Evolutionary conservation across 2,888 invertebrate species (phyloP).

Genomic region (Amblyjoppa fuscipennis): DNA sequence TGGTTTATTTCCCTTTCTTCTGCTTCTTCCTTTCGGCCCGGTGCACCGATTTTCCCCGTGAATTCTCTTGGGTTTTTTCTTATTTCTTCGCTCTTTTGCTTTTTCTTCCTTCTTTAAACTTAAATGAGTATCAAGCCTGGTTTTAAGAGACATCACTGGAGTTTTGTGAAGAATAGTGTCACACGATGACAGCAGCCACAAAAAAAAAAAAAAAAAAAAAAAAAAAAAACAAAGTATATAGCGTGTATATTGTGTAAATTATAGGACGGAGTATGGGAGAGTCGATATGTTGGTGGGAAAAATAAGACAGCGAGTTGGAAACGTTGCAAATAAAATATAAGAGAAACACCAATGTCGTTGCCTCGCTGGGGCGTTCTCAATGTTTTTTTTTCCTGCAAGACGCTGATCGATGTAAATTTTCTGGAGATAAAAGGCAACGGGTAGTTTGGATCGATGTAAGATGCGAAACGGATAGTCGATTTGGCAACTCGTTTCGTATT

Average conservation of each 20-base stretch:
- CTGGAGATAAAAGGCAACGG: background rate
- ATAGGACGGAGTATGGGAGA: background rate
- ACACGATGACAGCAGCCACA: background rate
- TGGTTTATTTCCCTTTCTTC: background rate
- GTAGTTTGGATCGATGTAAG: background rate
- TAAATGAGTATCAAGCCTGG: background rate
- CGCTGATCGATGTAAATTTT: background rate
- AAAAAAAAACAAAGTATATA: background rate
- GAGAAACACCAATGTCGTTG: background rate
- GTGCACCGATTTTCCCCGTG: background rate
- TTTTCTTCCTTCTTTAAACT: background rate
- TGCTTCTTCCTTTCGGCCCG: background rate
- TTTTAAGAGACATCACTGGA: background rate
- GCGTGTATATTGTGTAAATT: conserved; percentile 16
- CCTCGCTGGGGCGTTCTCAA: background rate
- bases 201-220: background rate
- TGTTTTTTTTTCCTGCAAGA: background rate
- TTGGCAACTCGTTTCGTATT: background rate
- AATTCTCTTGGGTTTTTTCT: background rate
- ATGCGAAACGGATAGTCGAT: background rate
- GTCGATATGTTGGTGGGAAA: background rate
- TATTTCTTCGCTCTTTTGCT: background rate
- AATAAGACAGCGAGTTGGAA: background rate
- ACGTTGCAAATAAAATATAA: background rate
- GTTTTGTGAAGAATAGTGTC: background rate